These are phyloP conservation scores for Drosophila sproati DNA, from an alignment of 1,140 invertebrate genomes.

Conservation along the genomic window DNA sequence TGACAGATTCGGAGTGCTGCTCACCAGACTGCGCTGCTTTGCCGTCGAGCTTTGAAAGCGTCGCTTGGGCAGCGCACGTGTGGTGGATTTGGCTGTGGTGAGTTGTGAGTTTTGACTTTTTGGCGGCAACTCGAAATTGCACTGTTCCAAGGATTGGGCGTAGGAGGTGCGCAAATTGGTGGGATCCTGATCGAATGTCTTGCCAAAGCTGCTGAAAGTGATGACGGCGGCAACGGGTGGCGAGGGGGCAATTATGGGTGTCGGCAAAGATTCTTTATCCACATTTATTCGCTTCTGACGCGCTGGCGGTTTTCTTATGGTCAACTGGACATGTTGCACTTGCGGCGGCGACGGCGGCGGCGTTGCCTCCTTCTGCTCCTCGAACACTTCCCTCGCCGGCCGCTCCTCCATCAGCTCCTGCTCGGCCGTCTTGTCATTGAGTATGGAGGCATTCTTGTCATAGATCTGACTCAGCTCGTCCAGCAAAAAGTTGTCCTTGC, in stretches of 20 bases:
- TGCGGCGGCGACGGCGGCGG: constrained; percentile 16
- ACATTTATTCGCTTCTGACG: constrained; percentile 40
- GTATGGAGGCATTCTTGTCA: constrained; percentile 86
- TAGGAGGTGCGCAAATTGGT: constrained; percentile 78
- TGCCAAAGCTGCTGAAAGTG: constrained; percentile 57
- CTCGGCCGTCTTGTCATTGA: constrained; percentile 74
- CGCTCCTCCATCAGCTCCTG: constrained; percentile 9
- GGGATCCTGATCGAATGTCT: constrained; percentile 83
- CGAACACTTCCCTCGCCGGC: not conserved
- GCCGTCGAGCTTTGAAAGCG: constrained; percentile 74
- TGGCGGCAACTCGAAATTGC: constrained; percentile 63
- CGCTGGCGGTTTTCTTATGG: constrained; percentile 68
- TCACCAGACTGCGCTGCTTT: constrained; percentile 85
- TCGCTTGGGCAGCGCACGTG: constrained; percentile 62
- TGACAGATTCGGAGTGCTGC: constrained; percentile 88
- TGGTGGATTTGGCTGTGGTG: constrained; percentile 5
- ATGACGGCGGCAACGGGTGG: constrained; percentile 29
- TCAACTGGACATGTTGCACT: constrained; percentile 73
- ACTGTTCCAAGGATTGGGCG: constrained; percentile 78
- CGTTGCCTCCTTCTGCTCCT: not conserved
- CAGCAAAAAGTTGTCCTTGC: constrained; percentile 79
- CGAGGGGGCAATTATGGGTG: not conserved
- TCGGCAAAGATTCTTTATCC: not conserved
- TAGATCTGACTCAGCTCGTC: constrained; percentile 85
- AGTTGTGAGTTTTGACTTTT: constrained; percentile 6